Evolutionary conservation across 2,113 vertebrate genomes (phyloP).

Genomic region (Nibea albiflora): DNA sequence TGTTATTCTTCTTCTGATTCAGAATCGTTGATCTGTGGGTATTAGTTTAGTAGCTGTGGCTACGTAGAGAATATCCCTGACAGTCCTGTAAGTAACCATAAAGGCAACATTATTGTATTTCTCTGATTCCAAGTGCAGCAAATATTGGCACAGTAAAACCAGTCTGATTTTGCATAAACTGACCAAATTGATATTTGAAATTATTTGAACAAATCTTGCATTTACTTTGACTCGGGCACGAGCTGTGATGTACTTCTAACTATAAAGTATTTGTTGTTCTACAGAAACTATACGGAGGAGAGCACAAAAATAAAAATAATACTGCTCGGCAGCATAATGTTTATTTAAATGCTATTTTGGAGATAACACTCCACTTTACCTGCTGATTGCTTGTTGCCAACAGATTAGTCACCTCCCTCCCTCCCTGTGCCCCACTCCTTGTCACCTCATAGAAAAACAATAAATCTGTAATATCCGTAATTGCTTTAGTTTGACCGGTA

Average conservation of each 20-base stretch:
- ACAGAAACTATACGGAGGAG: background rate
- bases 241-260: background rate
- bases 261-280: background rate
- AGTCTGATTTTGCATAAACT: background rate
- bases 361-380: conserved; percentile 4
- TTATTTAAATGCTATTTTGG: conserved; percentile 9
- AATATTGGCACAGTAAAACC: background rate
- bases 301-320: background rate
- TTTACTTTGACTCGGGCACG: background rate
- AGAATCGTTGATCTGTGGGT: background rate
- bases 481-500: conserved; percentile 58
- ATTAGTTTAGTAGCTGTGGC: background rate
- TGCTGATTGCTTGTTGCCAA: conserved; percentile 16
- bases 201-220: no score
- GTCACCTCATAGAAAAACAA: conserved; percentile 42
- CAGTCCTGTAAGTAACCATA: background rate
- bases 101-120: background rate
- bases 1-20: background rate
- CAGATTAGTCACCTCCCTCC: background rate
- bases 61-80: background rate
- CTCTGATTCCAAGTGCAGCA: background rate
- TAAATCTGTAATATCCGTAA: conserved; percentile 56
- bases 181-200: no score
- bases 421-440: no score
- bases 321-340: background rate